A percentile compares a stretch with the other conserved stretches of the same genome.
These are phyloP conservation scores for Agrotis clavis DNA, from an alignment of 2,888 invertebrate genomes.

Conservation along the genomic window DNA sequence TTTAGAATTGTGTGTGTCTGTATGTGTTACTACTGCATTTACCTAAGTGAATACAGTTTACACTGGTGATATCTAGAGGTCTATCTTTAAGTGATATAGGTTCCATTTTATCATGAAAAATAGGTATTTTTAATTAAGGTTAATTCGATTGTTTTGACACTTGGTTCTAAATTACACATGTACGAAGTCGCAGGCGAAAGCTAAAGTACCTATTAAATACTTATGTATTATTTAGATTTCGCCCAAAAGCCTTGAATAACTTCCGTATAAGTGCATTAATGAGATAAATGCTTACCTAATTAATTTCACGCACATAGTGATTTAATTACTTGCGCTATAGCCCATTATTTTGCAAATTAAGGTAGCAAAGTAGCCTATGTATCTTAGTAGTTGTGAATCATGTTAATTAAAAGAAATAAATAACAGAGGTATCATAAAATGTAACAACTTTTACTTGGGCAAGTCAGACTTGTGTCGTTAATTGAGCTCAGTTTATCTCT, in stretches of 20 bases:
- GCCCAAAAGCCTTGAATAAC: constrained; percentile 21
- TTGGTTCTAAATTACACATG: too few species aligned
- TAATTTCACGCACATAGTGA: constrained; percentile 29
- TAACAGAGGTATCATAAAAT: neutral
- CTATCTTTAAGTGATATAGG: too few species aligned
- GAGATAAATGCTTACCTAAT: constrained; percentile 22
- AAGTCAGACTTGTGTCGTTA: neutral
- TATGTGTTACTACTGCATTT: too few species aligned
- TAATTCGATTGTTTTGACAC: too few species aligned
- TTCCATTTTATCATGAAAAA: too few species aligned
- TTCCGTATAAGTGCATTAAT: constrained; percentile 13
- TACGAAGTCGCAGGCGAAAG: too few species aligned
- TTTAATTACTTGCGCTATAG: neutral
- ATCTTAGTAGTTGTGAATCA: neutral
- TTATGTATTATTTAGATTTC: constrained; percentile 35
- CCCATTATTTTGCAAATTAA: neutral
- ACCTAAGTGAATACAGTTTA: too few species aligned
- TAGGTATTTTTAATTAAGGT: too few species aligned
- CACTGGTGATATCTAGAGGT: too few species aligned
- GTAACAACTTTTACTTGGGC: neutral
- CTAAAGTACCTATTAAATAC: neutral
- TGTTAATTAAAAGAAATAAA: neutral
- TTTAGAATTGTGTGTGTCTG: too few species aligned
- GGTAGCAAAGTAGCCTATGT: neutral
- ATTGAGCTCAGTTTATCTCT: neutral